A percentile compares a stretch with the other conserved stretches of the same genome.
Evolutionary conservation across 2,888 invertebrate species (phyloP).

Genomic region (Mongoloraphidia duomilia): DNA sequence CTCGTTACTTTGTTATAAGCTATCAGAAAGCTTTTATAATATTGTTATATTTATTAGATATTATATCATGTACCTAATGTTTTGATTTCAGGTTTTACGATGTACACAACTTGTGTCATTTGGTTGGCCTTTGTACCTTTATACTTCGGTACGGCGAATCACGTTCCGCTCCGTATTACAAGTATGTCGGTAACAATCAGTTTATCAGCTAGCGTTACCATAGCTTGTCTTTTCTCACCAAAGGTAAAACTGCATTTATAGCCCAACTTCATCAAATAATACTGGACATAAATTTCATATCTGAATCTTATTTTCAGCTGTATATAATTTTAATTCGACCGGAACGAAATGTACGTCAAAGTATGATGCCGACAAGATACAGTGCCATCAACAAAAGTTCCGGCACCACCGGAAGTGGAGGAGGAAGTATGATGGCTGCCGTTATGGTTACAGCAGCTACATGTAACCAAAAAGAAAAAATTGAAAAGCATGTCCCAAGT

Average conservation of each 20-base stretch:
- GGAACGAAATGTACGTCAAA: constrained; percentile 78
- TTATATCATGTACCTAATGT: background rate
- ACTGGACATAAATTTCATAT: background rate
- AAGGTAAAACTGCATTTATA: constrained; percentile 46
- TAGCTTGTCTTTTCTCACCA: constrained; percentile 85
- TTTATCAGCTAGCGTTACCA: constrained; percentile 83
- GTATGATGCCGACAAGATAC: constrained; percentile 63
- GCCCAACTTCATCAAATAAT: background rate
- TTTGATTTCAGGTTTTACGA: constrained; percentile 67
- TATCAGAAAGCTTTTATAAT: no score
- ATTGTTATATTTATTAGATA: no score
- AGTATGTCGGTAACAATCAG: constrained; percentile 94
- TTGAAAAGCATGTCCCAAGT: constrained; percentile 41
- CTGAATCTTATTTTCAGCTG: constrained; percentile 36
- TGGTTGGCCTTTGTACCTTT: constrained; percentile 97
- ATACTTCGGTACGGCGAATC: constrained; percentile 90
- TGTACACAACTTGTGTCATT: constrained; percentile 97
- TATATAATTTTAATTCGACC: constrained; percentile 83
- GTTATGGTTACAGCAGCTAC: constrained; percentile 51
- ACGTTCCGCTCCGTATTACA: constrained; percentile 81
- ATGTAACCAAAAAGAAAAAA: constrained; percentile 50
- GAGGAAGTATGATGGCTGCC: constrained; percentile 51
- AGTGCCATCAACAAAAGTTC: constrained; percentile 47
- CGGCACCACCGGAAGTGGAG: constrained; percentile 38
- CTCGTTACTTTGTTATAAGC: no score